Base-by-base conservation (phyloP, 2,797 vertebrate species). In the Acanthurus leucopareius region DNA sequence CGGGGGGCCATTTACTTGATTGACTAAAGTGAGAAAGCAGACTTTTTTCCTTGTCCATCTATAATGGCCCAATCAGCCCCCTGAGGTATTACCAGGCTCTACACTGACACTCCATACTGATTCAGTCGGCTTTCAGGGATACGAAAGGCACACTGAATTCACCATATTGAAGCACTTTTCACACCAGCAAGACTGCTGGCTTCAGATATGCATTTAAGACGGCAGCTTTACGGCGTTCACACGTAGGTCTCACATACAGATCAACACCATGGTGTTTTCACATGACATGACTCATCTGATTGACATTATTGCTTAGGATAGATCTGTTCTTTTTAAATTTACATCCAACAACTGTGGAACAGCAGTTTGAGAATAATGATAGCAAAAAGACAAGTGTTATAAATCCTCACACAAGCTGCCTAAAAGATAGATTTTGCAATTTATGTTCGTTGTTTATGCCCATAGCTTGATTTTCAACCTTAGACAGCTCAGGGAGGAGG, bases 11-110 rank as follows among this genome's bases (percentile, higher is more conserved):
- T 94, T 95, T 91, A 92, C 83, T 91, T 94, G 94, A 95, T 93
- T 95, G 92, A 94, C 92, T 93, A 83, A 91, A 91, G 91, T 93
- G 91, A 92, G 91, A 93, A 94, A 89, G 88, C 85, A 88, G 84
- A 86, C 82, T 86, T 92, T 93, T 57, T 90, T 84, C 32, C 84
- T 87, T 85, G 90, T 91, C 92, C 86, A 90, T 94, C 93, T 93
- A 93, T 94, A 94, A 93, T 86, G 84, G 92, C 65, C 87, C 91
- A 95, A 95, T 95, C 94, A 95, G 90, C 90, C 91, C 83, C 92
- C 87, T 60, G 84, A 85, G 86, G 87, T 9, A 60, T 85, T 87
- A 64, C 83, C 83, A 77, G 65, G 57, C 79, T 91, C 83, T 73
- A 79, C 75, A 79, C 73, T 71, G 83, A 88, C 90, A 90, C 83